These are phyloP conservation scores for Calephelis perditalis DNA, from an alignment of 2,888 invertebrate species.

Conservation along the genomic window DNA sequence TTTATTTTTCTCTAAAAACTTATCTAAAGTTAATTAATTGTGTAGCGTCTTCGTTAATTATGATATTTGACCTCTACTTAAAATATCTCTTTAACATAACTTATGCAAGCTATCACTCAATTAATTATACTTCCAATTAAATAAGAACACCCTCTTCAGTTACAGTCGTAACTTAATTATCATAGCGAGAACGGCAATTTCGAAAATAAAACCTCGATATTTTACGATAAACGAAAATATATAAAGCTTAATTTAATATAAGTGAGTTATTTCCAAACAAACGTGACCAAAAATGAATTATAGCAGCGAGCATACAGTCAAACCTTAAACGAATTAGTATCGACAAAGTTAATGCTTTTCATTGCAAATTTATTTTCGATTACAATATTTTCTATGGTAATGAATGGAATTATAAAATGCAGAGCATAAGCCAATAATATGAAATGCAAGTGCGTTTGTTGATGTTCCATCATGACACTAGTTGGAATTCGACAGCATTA, in stretches of 20 bases:
- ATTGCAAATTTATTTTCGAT: neutral
- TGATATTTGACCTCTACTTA: no score
- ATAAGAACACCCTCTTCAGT: conserved; percentile 8
- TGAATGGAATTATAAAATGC: neutral
- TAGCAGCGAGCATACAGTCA: neutral
- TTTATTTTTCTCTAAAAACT: no score
- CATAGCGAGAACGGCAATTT: neutral
- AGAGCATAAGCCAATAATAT: conserved; percentile 9
- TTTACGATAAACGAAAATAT: conserved; percentile 1
- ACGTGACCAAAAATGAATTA: neutral
- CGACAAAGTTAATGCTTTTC: conserved; percentile 3
- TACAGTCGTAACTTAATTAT: conserved; percentile 2
- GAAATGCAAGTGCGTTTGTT: conserved; percentile 10
- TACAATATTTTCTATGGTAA: neutral
- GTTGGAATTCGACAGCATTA: conserved; percentile 27
- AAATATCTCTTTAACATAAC: no score
- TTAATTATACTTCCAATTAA: conserved; percentile 6
- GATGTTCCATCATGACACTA: conserved; percentile 25
- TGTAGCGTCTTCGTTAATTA: no score
- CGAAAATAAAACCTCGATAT: conserved; percentile 6
- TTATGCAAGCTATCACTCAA: neutral
- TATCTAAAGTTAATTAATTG: no score
- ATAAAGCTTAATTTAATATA: conserved; percentile 8
- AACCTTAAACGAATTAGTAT: conserved; percentile 9
- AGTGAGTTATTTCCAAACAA: conserved; percentile 12